These are phyloP conservation scores for Drosophila virilis DNA, from an alignment of 1,140 invertebrate genomes.

Conservation along the genomic window DNA sequence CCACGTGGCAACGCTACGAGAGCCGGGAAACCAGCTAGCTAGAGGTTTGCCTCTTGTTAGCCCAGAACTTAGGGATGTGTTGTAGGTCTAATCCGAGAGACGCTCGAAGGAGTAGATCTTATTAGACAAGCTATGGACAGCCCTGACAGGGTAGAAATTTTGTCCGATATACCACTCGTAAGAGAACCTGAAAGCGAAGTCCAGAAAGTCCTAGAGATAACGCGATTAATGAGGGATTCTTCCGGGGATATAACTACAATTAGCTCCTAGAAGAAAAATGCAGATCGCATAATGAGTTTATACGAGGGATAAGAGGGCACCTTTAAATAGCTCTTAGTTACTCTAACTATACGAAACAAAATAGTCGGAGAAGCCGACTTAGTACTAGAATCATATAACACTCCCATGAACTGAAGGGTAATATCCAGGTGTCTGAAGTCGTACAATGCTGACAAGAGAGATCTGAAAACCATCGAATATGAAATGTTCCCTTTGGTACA, in stretches of 20 bases:
- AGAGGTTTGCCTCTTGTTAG: background rate
- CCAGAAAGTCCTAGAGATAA: background rate
- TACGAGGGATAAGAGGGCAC: background rate
- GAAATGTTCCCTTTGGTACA: constrained; percentile 5
- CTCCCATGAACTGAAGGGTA: constrained; percentile 3
- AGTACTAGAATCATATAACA: constrained; percentile 4
- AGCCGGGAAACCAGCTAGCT: background rate
- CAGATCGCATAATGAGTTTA: background rate
- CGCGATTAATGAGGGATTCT: background rate
- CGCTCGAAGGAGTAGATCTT: background rate
- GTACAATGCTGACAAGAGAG: constrained; percentile 3
- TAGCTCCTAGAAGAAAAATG: background rate
- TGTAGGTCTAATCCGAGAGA: background rate
- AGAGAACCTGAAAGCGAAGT: background rate
- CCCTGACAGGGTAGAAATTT: background rate
- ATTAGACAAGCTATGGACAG: background rate
- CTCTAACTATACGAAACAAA: background rate
- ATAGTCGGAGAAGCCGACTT: background rate
- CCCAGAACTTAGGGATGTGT: background rate
- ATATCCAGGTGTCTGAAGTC: constrained; percentile 10
- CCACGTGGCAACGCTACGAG: too few species aligned
- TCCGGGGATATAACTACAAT: background rate
- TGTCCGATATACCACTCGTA: background rate
- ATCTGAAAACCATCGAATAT: constrained; percentile 12
- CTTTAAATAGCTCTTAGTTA: background rate